Evolutionary conservation across 2,888 invertebrate species (phyloP).

Genomic region (Tuberolachnus salignus): DNA sequence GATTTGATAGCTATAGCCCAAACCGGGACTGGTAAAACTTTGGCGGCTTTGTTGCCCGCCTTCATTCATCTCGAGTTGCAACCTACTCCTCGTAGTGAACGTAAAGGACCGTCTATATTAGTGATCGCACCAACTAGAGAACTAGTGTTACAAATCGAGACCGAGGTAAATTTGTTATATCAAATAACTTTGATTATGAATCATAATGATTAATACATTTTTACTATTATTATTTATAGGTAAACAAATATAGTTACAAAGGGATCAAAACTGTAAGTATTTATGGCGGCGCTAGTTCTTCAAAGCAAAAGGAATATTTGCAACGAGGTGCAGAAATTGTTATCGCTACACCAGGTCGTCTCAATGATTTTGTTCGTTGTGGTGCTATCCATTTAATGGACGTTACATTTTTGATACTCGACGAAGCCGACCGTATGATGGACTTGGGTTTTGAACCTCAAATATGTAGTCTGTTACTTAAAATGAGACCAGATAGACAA

Average conservation of each 20-base stretch:
- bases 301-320: conserved; percentile 77
- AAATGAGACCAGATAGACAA: conserved; percentile 86
- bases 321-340: conserved; percentile 88
- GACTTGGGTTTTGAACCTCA: conserved; percentile 88
- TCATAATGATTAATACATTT: neutral
- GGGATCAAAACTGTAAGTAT: conserved; percentile 70
- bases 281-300: conserved; percentile 87
- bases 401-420: conserved; percentile 87
- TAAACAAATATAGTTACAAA: conserved; percentile 54
- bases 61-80: conserved; percentile 92
- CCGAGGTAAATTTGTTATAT: conserved; percentile 69
- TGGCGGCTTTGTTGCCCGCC: conserved; percentile 91
- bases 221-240: conserved; percentile 32
- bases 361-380: conserved; percentile 84
- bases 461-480: conserved; percentile 81
- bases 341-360: conserved; percentile 91
- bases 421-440: conserved; percentile 90
- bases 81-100: conserved; percentile 71
- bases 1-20: conserved; percentile 97
- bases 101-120: conserved; percentile 83
- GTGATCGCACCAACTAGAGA: conserved; percentile 93
- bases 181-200: neutral
- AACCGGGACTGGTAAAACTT: conserved; percentile 89
- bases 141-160: conserved; percentile 89
- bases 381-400: conserved; percentile 64